Percentiles rank a stretch among this genome's conserved stretches.
These are phyloP conservation scores for Dufourea novaeangliae DNA, from an alignment of 1,140 invertebrate genomes.

Conservation along the genomic window DNA sequence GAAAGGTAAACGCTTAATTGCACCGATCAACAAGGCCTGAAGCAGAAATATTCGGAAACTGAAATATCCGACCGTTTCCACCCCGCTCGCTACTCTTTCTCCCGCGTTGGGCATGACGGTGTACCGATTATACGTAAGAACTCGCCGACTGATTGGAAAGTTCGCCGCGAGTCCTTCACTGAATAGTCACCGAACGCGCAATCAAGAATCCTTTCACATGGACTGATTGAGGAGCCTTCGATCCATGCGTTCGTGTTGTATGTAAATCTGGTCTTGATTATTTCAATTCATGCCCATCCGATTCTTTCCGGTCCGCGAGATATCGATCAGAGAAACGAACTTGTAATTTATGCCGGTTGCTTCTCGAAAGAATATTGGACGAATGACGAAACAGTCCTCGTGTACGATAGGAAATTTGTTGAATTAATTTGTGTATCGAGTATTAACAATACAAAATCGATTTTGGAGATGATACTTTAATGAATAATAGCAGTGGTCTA, in stretches of 20 bases:
- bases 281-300: slow-evolving; percentile 59
- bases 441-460: not conserved
- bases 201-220: slow-evolving; percentile 72
- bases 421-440: not conserved
- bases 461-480: no score
- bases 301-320: slow-evolving; percentile 21
- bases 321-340: slow-evolving; percentile 26
- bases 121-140: slow-evolving; percentile 47
- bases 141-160: slow-evolving; percentile 49
- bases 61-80: not conserved
- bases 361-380: not conserved
- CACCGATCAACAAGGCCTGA: no score
- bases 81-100: no score
- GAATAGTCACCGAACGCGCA: slow-evolving; percentile 57
- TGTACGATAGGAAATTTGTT: not conserved
- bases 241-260: slow-evolving; percentile 59
- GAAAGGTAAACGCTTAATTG: no score
- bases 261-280: slow-evolving; percentile 70
- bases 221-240: slow-evolving; percentile 58
- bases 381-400: not conserved
- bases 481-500: no score
- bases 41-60: not conserved
- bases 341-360: slow-evolving; percentile 22
- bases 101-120: not conserved
- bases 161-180: slow-evolving; percentile 39